Evolutionary conservation across 1,140 invertebrate species (phyloP).

Genomic region (Cotesia typhae): DNA sequence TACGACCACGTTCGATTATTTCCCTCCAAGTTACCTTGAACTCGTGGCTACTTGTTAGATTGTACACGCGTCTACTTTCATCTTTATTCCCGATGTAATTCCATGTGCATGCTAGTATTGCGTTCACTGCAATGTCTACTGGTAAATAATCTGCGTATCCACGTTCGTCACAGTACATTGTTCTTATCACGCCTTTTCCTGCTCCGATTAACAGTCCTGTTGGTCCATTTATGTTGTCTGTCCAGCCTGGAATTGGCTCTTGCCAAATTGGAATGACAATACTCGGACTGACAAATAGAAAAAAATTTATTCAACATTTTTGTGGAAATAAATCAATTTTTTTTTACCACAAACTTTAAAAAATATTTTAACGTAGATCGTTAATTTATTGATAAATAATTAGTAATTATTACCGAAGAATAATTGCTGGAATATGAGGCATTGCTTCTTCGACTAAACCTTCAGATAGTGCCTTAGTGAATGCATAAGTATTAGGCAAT

Average conservation of each 20-base stretch:
- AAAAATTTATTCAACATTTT: background rate
- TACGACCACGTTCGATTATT: constrained; percentile 84
- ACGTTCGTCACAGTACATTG: constrained; percentile 82
- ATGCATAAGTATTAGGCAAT: constrained; percentile 91
- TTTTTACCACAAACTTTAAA: too few relatives aligned
- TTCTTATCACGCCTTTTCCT: constrained; percentile 85
- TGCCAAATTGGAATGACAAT: constrained; percentile 82
- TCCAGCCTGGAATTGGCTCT: constrained; percentile 88
- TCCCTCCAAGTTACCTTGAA: constrained; percentile 83
- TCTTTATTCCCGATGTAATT: constrained; percentile 65
- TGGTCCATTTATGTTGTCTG: constrained; percentile 92
- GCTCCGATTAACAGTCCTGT: constrained; percentile 80
- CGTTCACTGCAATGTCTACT: constrained; percentile 81
- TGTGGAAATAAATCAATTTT: too few relatives aligned
- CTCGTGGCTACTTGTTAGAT: constrained; percentile 79
- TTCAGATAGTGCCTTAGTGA: constrained; percentile 90
- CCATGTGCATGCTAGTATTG: constrained; percentile 73
- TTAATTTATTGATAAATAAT: too few relatives aligned
- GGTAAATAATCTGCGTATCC: constrained; percentile 87
- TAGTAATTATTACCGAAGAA: constrained; percentile 74
- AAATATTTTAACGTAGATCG: too few relatives aligned
- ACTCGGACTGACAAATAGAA: constrained; percentile 51
- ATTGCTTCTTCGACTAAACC: constrained; percentile 80
- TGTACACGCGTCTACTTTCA: constrained; percentile 69
- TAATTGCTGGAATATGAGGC: constrained; percentile 79